Evolutionary conservation across 2,113 vertebrate species (phyloP).

Genomic region (Promerops cafer): DNA sequence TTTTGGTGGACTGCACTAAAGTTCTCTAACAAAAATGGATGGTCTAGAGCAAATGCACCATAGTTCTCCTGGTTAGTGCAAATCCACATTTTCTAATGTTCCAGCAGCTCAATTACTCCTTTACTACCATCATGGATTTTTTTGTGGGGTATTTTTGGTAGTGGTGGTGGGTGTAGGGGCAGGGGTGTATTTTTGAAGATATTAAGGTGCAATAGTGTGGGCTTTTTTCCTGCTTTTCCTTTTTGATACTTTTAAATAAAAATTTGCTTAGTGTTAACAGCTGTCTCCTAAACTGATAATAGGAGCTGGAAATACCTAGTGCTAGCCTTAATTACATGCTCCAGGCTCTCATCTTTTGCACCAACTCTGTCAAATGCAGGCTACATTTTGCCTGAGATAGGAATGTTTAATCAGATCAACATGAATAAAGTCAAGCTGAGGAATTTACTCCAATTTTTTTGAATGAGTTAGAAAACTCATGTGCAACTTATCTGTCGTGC

Average conservation of each 20-base stretch:
- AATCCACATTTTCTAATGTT: background rate
- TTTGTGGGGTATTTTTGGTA: background rate
- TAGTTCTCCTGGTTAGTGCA: background rate
- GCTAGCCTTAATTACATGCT: background rate
- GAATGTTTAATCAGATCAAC: background rate
- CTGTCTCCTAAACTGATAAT: background rate
- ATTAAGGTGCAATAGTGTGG: background rate
- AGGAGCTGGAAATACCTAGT: background rate
- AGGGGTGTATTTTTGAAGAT: background rate
- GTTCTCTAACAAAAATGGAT: background rate
- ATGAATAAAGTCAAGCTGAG: background rate
- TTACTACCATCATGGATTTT: background rate
- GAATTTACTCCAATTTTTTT: background rate
- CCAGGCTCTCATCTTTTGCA: background rate
- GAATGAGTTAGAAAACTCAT: background rate
- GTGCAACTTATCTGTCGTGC: background rate
- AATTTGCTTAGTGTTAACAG: background rate
- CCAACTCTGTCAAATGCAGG: background rate
- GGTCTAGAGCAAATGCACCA: background rate
- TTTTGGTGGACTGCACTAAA: background rate
- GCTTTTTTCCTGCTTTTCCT: background rate
- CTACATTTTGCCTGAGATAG: background rate
- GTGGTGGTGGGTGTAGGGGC: background rate
- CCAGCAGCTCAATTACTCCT: background rate
- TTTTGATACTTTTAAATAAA: background rate